Percentiles rank a stretch among this genome's conserved stretches.
Conservation (phyloP, 1,140 invertebrate species). For the Brachionus paranguensis region DNA sequence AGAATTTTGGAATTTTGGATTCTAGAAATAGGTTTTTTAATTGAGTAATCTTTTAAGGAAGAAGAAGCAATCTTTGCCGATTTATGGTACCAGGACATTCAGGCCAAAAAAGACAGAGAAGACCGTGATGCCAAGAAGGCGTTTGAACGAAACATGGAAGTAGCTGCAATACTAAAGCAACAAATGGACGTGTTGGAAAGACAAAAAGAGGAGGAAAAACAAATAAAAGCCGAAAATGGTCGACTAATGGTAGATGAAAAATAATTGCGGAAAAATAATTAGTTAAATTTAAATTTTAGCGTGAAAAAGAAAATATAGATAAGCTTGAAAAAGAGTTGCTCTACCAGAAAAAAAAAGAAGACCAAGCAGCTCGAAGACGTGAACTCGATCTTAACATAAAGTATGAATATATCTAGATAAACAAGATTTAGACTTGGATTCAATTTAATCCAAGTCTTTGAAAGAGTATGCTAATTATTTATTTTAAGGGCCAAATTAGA, state of each 20-base stretch:
- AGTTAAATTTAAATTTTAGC: neutral
- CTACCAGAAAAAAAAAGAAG: conserved; percentile 23
- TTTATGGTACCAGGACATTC: conserved; percentile 36
- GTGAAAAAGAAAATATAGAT: conserved; percentile 29
- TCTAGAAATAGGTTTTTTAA: neutral
- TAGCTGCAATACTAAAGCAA: neutral
- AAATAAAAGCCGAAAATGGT: conserved; percentile 21
- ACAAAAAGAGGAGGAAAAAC: conserved; percentile 38
- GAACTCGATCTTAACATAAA: conserved; percentile 26
- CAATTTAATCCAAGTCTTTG: neutral
- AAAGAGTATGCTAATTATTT: neutral
- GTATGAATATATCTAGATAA: neutral
- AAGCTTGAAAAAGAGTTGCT: conserved; percentile 28
- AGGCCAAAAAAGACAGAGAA: conserved; percentile 32
- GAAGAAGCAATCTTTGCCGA: conserved; percentile 31
- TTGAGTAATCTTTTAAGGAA: neutral
- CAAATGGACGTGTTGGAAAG: conserved; percentile 30
- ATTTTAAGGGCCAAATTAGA: conserved; percentile 21
- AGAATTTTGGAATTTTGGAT: neutral
- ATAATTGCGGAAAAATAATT: neutral
- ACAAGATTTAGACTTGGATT: neutral
- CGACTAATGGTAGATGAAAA: neutral
- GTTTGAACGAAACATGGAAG: neutral
- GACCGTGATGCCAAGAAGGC: conserved; percentile 15
- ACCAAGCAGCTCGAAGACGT: conserved; percentile 20